These are phyloP conservation scores for Alligator mississippiensis DNA, from an alignment of 2,113 vertebrate genomes.

Conservation along the genomic window DNA sequence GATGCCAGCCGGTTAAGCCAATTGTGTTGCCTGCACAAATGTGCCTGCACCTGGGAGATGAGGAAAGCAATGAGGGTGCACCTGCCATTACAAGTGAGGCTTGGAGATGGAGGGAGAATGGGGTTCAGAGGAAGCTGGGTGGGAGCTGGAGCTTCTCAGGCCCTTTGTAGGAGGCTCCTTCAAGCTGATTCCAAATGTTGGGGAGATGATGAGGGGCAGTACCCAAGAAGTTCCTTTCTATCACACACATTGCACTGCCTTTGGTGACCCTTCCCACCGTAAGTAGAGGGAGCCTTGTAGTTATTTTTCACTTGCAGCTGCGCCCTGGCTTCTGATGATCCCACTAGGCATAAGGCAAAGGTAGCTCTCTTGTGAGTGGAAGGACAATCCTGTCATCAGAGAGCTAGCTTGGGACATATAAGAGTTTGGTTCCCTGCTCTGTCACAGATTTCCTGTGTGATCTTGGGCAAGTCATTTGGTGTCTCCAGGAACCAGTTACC, in stretches of 20 bases:
- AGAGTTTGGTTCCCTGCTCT: background rate
- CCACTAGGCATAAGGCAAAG: background rate
- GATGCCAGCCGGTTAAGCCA: accelerated
- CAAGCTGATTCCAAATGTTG: no score
- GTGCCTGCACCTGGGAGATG: background rate
- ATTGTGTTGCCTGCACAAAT: accelerated
- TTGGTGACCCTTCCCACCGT: no score
- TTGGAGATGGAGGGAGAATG: background rate
- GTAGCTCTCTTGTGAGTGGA: background rate
- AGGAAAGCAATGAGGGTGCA: no score
- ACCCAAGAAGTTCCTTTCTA: no score
- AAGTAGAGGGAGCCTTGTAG: background rate
- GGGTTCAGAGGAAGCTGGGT: no score
- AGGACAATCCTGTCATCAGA: background rate
- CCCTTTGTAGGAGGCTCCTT: no score
- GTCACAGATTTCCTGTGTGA: accelerated
- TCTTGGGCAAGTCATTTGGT: accelerated
- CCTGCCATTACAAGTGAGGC: background rate
- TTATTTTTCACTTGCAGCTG: background rate
- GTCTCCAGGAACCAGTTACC: background rate
- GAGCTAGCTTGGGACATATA: background rate
- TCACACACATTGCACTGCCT: no score
- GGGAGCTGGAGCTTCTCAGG: no score
- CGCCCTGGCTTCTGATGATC: background rate
- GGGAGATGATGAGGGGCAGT: no score